Conservation (phyloP, 2,113 vertebrate species). For the Microtus ochrogaster region DNA sequence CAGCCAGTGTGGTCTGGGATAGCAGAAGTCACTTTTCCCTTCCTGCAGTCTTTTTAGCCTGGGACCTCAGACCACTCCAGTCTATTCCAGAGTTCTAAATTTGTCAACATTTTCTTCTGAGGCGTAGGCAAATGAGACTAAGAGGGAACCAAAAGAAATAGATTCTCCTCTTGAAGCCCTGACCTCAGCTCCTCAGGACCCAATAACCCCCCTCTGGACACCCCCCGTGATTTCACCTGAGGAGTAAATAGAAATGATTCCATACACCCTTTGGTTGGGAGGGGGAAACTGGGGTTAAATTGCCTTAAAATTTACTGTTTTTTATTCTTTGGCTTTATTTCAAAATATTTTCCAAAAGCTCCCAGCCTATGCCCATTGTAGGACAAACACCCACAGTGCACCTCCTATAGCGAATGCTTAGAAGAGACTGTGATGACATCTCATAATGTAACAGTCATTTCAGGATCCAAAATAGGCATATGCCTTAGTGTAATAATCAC, state of each 20-base stretch:
- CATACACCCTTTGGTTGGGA: neutral
- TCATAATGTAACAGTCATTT: conserved; percentile 63
- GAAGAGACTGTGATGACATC: conserved; percentile 60
- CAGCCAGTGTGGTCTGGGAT: neutral
- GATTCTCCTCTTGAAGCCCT: neutral
- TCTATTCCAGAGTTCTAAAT: neutral
- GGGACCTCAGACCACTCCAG: neutral
- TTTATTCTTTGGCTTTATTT: conserved; percentile 23
- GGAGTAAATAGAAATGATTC: conserved; percentile 5
- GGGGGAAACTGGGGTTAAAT: neutral
- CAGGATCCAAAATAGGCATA: conserved; percentile 70
- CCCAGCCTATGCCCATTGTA: conserved; percentile 41
- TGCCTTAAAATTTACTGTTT: conserved; percentile 34
- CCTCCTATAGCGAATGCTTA: conserved; percentile 42
- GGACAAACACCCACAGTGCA: conserved; percentile 41
- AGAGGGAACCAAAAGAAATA: neutral
- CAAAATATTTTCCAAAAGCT: conserved; percentile 52
- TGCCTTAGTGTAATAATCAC: conserved; percentile 66
- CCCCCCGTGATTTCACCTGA: neutral
- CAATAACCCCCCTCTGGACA: conserved; percentile 46
- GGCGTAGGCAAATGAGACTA: neutral
- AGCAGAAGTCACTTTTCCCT: neutral
- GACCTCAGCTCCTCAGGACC: neutral
- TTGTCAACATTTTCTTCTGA: neutral
- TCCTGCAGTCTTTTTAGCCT: neutral